Base-by-base conservation (phyloP, 2,113 vertebrate genomes). In the Macheiramphus alcinus region DNA sequence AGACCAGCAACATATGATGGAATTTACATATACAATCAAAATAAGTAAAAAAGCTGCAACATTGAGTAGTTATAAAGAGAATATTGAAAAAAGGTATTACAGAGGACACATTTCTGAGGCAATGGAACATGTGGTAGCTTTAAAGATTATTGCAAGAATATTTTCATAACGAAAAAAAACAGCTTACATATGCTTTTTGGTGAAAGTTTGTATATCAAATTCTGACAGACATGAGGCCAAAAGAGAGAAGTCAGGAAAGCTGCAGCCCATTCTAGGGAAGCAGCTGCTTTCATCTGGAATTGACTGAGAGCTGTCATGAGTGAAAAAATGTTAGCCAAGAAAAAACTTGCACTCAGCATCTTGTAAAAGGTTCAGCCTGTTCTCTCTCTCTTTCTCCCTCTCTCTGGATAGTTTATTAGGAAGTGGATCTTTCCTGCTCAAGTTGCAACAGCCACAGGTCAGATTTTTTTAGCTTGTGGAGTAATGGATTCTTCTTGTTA, bases 211-310 rank as follows among this genome's bases (percentile, higher is more conserved):
- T 84, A 27, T 68, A 74, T 63, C n/a, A 79, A 63, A 63, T 84
- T 89, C 80, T 93, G 76, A 66, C 66, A 89, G 68, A 85, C 7
- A 1, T 38, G 20, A 80, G 58, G 38, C 78, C 48, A 65, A 70
- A 62, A 68, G 7, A 78, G 52, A 52, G 42, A 80, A 81, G 40
- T 11, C n/a, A 43, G 36, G 32, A 94, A 94, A 68, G 48, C 40
- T 94, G 36, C 9, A 68, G 13, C n/a, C 80, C 38, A 11, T 95
- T 80, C 80, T 61, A 58, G 53, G 62, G 74, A 94, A 94, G 73
- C 70, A 91, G 62, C 36, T 89, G 86, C 80, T 95, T 91, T 91
- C 86, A 93, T 40, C 86, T 95, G 89, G 80, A 94, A 91, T 72
- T 82, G 86, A 84, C 53, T 61, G 78, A 87, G 62, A 80, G 38